phyloP scores from a whole-genome alignment of 2,113 vertebrate genomes.

The Papio anubis region DNA sequence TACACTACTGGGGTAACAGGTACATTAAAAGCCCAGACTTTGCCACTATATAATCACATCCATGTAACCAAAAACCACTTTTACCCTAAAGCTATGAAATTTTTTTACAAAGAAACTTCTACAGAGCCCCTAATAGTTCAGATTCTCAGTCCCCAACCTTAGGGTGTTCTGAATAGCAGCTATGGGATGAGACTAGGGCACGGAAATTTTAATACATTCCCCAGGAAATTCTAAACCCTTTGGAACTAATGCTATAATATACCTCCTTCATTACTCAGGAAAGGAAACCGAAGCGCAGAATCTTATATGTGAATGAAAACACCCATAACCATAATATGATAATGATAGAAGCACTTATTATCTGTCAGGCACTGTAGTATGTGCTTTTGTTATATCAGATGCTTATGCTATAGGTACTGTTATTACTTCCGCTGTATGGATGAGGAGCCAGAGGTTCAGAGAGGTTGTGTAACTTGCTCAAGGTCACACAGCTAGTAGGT shows the following conservation, averaged over 20 bases:
- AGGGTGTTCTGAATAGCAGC: background rate
- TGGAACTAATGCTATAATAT: background rate
- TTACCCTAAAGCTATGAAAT: too few relatives aligned
- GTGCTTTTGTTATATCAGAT: background rate
- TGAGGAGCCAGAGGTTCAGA: background rate
- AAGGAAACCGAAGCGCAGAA: background rate
- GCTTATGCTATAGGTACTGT: background rate
- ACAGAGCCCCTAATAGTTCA: background rate
- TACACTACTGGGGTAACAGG: too few relatives aligned
- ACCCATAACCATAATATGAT: rapidly evolving
- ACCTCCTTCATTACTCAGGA: background rate
- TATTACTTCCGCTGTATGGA: background rate
- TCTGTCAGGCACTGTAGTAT: background rate
- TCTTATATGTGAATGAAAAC: background rate
- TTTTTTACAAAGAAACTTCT: background rate
- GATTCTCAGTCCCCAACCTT: background rate
- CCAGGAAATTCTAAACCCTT: background rate
- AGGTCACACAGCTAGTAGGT: background rate
- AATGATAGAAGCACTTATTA: background rate
- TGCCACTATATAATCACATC: too few relatives aligned
- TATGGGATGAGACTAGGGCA: too few relatives aligned
- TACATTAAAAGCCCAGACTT: too few relatives aligned
- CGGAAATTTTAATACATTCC: background rate
- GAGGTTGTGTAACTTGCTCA: background rate
- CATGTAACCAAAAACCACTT: too few relatives aligned